Conservation (phyloP, 2,113 vertebrate species). For the Ailuropoda melanoleuca region DNA sequence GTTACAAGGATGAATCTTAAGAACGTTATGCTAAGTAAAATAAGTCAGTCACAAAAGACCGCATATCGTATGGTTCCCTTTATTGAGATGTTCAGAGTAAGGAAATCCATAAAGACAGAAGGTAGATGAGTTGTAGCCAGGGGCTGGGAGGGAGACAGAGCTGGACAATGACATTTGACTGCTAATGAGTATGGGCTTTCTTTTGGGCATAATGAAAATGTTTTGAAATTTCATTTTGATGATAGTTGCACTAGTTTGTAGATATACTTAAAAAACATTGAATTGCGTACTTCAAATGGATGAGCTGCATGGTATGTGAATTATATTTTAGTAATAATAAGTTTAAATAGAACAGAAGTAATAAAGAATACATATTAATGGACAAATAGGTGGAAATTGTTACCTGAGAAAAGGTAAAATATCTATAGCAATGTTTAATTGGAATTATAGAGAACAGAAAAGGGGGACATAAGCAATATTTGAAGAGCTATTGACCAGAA, state of each 20-base stretch:
- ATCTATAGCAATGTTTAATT: background rate
- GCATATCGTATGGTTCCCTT: background rate
- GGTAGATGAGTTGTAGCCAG: background rate
- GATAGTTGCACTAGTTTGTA: background rate
- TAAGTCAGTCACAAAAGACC: background rate
- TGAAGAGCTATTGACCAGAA: background rate
- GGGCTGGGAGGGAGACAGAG: background rate
- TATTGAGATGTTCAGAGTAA: background rate
- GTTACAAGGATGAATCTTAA: background rate
- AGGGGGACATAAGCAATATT: background rate
- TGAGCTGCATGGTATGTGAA: background rate
- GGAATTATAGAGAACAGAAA: background rate
- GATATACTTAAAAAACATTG: background rate
- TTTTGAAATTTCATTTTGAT: background rate
- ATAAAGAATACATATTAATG: background rate
- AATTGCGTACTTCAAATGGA: background rate
- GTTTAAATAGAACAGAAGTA: background rate
- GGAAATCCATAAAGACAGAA: background rate
- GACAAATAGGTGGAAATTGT: background rate
- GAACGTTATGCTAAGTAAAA: background rate
- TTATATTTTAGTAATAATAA: constrained; percentile 5
- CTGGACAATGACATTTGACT: background rate
- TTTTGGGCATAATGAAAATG: background rate
- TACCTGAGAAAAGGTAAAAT: background rate
- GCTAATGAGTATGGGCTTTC: background rate